Percentiles rank a stretch among this genome's conserved stretches.
phyloP scores from a whole-genome alignment of 2,797 vertebrate genomes.

The Poeciliopsis infans region DNA sequence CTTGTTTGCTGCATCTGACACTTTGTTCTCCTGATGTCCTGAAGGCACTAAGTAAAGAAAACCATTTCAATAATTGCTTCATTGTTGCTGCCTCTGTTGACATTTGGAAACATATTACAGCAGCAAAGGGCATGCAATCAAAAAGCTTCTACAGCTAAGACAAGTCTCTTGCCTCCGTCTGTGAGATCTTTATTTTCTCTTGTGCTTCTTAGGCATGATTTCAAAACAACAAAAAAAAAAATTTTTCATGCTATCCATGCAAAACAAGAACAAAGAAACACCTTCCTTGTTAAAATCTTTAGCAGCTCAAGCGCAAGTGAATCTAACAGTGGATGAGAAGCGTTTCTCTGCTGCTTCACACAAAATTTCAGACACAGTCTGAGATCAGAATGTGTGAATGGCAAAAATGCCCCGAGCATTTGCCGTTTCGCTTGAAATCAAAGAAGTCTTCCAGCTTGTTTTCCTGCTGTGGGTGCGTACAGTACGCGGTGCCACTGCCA shows the following conservation, averaged over 20 bases:
- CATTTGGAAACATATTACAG: constrained; percentile 35
- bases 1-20: background rate
- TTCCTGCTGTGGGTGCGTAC: constrained; percentile 26
- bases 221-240: background rate
- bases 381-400: constrained; percentile 25
- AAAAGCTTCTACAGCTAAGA: constrained; percentile 17
- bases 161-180: background rate
- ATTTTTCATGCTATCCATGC: background rate
- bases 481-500: constrained; percentile 9
- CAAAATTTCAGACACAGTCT: constrained; percentile 1
- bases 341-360: constrained; percentile 11
- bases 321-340: constrained; percentile 6
- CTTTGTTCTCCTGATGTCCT: constrained; percentile 12
- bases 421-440: constrained; percentile 49
- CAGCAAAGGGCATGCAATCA: constrained; percentile 29
- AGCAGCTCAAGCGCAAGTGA: constrained; percentile 2
- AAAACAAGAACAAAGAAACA: background rate
- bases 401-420: constrained; percentile 25
- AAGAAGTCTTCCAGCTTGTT: constrained; percentile 27
- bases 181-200: constrained; percentile 8
- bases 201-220: constrained; percentile 8
- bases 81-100: constrained; percentile 26
- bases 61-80: constrained; percentile 19
- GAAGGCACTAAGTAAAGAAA: constrained; percentile 7
- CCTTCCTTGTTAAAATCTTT: background rate